These are phyloP conservation scores for Donacobius atricapilla DNA, from an alignment of 2,113 vertebrate species.

Conservation along the genomic window DNA sequence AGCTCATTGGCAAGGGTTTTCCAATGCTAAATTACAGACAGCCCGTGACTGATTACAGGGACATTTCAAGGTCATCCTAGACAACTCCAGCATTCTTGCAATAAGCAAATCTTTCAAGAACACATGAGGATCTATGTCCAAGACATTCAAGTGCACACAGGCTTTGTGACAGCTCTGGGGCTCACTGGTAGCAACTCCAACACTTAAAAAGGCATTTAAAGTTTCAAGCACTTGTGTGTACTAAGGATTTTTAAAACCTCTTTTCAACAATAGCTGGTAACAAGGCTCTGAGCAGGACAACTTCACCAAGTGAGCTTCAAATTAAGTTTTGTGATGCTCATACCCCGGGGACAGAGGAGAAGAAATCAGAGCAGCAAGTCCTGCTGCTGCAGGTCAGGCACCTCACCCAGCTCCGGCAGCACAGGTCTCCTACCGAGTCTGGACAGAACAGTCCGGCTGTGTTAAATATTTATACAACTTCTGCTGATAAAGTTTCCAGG, in stretches of 20 bases:
- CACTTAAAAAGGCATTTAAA: not conserved
- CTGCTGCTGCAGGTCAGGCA: not conserved
- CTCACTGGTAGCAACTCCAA: not conserved
- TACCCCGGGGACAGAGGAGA: not conserved
- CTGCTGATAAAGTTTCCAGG: slow-evolving; percentile 42
- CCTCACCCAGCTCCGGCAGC: not conserved
- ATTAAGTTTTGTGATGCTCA: not conserved
- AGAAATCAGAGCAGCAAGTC: not conserved
- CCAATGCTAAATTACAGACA: not conserved
- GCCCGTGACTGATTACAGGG: not conserved
- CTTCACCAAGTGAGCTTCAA: not conserved
- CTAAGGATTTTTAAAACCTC: not conserved
- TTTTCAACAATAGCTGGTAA: not conserved
- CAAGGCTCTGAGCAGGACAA: not conserved
- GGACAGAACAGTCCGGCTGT: not conserved
- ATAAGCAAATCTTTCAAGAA: not conserved
- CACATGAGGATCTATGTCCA: not conserved
- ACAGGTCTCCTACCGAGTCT: not conserved
- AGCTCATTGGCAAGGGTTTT: not conserved
- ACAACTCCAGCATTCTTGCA: not conserved
- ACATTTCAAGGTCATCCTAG: not conserved
- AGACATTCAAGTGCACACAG: not conserved
- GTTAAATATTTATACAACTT: slow-evolving; percentile 50
- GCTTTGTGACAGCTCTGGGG: not conserved
- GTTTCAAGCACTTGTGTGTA: not conserved